These are phyloP conservation scores for Aselliscus stoliczkanus DNA, from an alignment of 2,797 vertebrate species.

Conservation along the genomic window DNA sequence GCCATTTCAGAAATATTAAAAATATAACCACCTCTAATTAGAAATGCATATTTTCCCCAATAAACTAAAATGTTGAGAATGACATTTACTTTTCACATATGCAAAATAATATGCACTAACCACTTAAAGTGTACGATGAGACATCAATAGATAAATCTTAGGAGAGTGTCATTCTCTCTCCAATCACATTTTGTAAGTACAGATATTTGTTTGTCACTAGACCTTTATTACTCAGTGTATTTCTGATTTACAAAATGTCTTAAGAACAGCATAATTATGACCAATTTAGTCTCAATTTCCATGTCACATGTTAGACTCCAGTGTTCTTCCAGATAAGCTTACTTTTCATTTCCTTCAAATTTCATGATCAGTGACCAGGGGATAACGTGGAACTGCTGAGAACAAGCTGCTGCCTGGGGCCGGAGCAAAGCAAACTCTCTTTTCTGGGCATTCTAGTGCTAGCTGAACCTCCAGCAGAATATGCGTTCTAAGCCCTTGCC, in stretches of 20 bases:
- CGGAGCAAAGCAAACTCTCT: neutral
- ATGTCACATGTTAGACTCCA: neutral
- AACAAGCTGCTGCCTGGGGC: neutral
- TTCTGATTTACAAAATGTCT: conserved; percentile 19
- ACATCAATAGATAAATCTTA: neutral
- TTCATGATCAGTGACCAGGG: neutral
- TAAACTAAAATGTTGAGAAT: neutral
- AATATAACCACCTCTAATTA: neutral
- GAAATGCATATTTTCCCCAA: neutral
- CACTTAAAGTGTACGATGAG: neutral
- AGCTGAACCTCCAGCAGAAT: neutral
- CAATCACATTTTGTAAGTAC: neutral
- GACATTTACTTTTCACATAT: neutral
- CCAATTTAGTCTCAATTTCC: neutral
- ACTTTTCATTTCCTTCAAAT: neutral
- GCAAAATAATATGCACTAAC: neutral
- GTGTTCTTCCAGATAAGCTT: neutral
- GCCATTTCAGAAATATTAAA: conserved; percentile 16
- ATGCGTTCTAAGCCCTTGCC: neutral
- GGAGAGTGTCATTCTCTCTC: neutral
- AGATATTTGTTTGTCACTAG: neutral
- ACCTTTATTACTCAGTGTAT: conserved; percentile 11
- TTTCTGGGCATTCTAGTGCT: neutral
- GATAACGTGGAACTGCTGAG: neutral
- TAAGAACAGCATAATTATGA: conserved; percentile 12